Evolutionary conservation across 2,113 vertebrate species (phyloP).

Genomic region (Diglossa brunneiventris): DNA sequence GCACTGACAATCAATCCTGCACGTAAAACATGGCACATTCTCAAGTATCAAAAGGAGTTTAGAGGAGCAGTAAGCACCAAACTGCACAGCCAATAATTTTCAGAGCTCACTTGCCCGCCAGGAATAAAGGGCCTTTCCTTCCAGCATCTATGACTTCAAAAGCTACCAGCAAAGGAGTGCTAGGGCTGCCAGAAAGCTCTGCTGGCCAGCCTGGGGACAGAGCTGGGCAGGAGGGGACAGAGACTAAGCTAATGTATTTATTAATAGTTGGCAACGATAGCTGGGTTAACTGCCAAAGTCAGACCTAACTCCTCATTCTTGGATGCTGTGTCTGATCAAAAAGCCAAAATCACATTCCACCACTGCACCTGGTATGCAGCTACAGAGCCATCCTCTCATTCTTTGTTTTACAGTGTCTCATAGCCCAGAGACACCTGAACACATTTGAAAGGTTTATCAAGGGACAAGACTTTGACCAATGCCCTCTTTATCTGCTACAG

Average conservation of each 20-base stretch:
- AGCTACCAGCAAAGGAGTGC: not conserved
- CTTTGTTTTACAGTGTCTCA: not conserved
- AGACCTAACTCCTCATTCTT: not conserved
- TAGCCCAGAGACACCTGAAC: not conserved
- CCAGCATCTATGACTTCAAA: not conserved
- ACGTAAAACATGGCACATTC: fast-evolving
- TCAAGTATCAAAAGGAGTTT: not conserved
- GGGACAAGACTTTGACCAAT: not conserved
- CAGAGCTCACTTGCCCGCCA: not conserved
- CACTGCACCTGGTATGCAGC: too few relatives aligned
- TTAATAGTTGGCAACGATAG: not conserved
- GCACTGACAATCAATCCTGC: not conserved
- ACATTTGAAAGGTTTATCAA: not conserved
- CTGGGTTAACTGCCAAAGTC: not conserved
- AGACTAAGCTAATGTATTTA: not conserved
- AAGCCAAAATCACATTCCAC: not conserved
- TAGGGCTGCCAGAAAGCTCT: not conserved
- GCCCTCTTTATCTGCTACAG: not conserved
- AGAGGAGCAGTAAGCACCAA: not conserved
- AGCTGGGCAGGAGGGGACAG: not conserved
- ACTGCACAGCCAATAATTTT: not conserved
- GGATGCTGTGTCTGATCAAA: not conserved
- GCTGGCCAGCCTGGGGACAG: not conserved
- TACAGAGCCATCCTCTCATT: not conserved
- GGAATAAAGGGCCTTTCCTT: not conserved